phyloP scores from a whole-genome alignment of 2,113 vertebrate species.

The Seriola quinqueradiata region DNA sequence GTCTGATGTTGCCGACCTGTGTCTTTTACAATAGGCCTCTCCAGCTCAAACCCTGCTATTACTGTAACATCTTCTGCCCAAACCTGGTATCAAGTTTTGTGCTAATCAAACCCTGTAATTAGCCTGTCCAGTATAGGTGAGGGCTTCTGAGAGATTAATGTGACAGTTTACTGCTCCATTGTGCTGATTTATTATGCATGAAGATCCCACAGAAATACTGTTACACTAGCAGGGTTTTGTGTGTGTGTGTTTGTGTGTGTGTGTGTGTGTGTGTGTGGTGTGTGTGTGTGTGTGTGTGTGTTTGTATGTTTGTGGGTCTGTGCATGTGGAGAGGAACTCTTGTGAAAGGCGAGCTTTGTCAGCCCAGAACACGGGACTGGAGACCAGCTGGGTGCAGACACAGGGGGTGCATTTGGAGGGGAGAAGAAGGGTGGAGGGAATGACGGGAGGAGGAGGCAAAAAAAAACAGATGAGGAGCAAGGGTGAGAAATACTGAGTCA shows the following conservation, averaged over 20 bases:
- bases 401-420: conserved; percentile 48
- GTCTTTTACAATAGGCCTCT: conserved; percentile 34
- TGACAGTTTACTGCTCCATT: conserved; percentile 57
- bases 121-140: conserved; percentile 45
- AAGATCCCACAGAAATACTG: conserved; percentile 57
- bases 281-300: conserved; percentile 14
- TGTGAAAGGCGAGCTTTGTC: conserved; percentile 83
- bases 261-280: conserved; percentile 26
- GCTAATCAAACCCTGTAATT: conserved; percentile 63
- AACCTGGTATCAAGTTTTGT: conserved; percentile 55
- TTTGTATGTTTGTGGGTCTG: conserved; percentile 25
- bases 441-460: neutral
- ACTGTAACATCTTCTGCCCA: conserved; percentile 31
- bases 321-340: conserved; percentile 56
- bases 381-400: conserved; percentile 72
- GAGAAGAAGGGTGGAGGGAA: neutral
- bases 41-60: conserved; percentile 7
- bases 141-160: conserved; percentile 69
- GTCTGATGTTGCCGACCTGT: conserved; percentile 42
- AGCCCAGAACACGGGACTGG: conserved; percentile 59
- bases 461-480: conserved; percentile 46
- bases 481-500: conserved; percentile 36
- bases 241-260: conserved; percentile 15
- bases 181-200: conserved; percentile 63
- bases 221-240: conserved; percentile 62